Conservation (phyloP, 2,797 vertebrate genomes). For the Notoglanidium macrostoma region DNA sequence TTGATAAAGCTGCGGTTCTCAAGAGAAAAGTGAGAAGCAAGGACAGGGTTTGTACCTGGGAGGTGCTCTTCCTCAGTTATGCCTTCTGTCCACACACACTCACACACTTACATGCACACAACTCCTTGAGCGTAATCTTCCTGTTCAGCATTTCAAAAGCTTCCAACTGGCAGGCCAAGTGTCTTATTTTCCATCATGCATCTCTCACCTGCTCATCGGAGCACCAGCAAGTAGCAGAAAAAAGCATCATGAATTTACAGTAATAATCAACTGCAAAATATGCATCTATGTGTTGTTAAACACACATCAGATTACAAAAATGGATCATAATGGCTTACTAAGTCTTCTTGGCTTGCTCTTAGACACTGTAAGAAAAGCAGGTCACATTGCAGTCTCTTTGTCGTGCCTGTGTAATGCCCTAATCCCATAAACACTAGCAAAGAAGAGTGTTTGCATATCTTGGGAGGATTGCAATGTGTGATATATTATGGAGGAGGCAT, state of each 20-base stretch:
- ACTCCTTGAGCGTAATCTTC: constrained; percentile 61
- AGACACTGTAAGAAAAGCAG: constrained; percentile 64
- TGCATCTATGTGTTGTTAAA: constrained; percentile 62
- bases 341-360: constrained; percentile 55
- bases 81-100: constrained; percentile 58
- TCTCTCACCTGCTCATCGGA: constrained; percentile 49
- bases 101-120: constrained; percentile 11
- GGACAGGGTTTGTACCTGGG: constrained; percentile 59
- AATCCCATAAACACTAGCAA: constrained; percentile 55
- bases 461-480: constrained; percentile 52
- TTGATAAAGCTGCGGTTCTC: constrained; percentile 78
- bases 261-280: constrained; percentile 63
- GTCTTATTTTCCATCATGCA: constrained; percentile 46
- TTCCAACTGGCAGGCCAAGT: constrained; percentile 55
- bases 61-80: constrained; percentile 59
- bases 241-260: constrained; percentile 58
- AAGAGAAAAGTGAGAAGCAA: constrained; percentile 62
- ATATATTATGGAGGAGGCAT: constrained; percentile 52
- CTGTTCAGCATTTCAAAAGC: constrained; percentile 51
- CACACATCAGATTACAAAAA: constrained; percentile 62
- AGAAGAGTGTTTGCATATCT: constrained; percentile 52
- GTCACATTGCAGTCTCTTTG: constrained; percentile 67
- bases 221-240: constrained; percentile 49
- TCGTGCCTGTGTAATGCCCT: constrained; percentile 33
- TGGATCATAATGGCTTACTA: constrained; percentile 62